Evolutionary conservation across 2,888 invertebrate species (phyloP).

Genomic region (Diarsia mendica): DNA sequence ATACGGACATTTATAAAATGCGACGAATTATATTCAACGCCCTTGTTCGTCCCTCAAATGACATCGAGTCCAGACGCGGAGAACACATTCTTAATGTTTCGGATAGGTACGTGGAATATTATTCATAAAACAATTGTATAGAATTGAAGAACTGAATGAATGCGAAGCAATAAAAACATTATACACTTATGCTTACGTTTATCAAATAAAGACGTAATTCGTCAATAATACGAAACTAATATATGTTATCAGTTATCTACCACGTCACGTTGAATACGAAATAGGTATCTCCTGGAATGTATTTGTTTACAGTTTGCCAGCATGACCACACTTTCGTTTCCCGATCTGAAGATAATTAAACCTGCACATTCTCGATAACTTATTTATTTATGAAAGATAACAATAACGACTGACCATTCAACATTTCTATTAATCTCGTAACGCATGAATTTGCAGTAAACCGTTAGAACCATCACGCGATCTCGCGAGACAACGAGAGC

Average conservation of each 20-base stretch:
- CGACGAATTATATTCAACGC: conserved; percentile 35
- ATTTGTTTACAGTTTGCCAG: conserved; percentile 46
- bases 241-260: conserved; percentile 5
- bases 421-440: conserved; percentile 70
- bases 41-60: conserved; percentile 51
- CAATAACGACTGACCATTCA: conserved; percentile 64
- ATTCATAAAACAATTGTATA: conserved; percentile 2
- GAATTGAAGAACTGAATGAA: conserved; percentile 16
- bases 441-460: conserved; percentile 74
- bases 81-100: conserved; percentile 30
- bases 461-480: conserved; percentile 78
- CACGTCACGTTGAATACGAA: conserved; percentile 16
- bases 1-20: conserved; percentile 26
- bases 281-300: conserved; percentile 41
- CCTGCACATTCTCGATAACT: conserved; percentile 38
- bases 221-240: conserved; percentile 14
- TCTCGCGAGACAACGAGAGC: conserved; percentile 74
- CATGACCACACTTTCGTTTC: conserved; percentile 41
- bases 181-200: conserved; percentile 1
- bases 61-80: conserved; percentile 45
- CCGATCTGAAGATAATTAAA: conserved; percentile 43
- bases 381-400: conserved; percentile 46
- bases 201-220: conserved; percentile 18
- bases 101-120: conserved; percentile 30
- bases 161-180: conserved; percentile 7